Evolutionary conservation across 1,140 invertebrate species (phyloP), one percentile per base, ranked within the genome.

Genomic region (Papilio xuthus): DNA sequence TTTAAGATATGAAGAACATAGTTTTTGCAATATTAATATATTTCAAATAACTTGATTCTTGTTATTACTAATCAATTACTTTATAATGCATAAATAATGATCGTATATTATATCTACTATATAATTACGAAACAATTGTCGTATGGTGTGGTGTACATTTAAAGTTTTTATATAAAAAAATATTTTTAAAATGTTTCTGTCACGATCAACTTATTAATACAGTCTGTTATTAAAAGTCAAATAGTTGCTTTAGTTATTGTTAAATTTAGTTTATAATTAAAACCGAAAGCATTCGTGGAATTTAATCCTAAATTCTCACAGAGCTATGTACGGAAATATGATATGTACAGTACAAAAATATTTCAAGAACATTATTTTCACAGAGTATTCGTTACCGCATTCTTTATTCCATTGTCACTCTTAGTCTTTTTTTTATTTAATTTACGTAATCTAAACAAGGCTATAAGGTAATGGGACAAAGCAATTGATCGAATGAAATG

Each of bases 331-430:
- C 60, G 60, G 60, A 67, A 67, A 67, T 67, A 67, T 20, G 0
- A 56, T 67, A 28, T 67, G 4, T 67, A 67, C 60, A 67, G 18
- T 67, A 67, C 23, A 67, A 67, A 67, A 67, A 67, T 28, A 32
- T 67, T 63, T 32, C 60, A 67, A 67, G 60, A 67, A 26, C 60
- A 28, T 28, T 67, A 67, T 67, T 67, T 67, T 67, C 60, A 67
- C 26, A 32, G 28, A 67, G 60, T 28, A 67, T 67, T 28, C 10
- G 26, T 67, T 67, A 32, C 60, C 60, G 23, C 60, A 67, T 67
- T 67, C 60, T 28, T 32, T 67, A 63, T 63, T 63, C 10, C 12
- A 63, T 63, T 63, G 18, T 67, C 15, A 50, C 47, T 63, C 23
- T 28, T 67, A 15, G 13, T 67, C 26, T 26, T 67, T 67, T n/a